Evolutionary conservation across 2,888 invertebrate genomes (phyloP), one percentile per base, ranked within the genome.

Genomic region (Zygothrica quintamaculata): DNA sequence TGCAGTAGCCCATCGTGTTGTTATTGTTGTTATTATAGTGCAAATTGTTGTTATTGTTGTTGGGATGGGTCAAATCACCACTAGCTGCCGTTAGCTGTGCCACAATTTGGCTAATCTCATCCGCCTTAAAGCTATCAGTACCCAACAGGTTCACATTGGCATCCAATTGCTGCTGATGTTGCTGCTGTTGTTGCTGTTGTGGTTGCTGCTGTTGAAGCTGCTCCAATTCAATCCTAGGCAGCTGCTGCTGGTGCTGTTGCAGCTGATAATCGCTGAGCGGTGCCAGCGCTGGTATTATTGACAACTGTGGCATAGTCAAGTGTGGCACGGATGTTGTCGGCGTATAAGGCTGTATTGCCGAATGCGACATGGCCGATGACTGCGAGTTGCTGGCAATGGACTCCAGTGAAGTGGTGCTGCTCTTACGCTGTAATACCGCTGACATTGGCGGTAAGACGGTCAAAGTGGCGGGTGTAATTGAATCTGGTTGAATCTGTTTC

Each of bases 361-460:
- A 75, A 26, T 85, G 76, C 22, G 79, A 79, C 46, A 60, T 77
- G 31, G 80, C 80, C 36, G 89, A 88, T 8, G 89, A 89, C 37
- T 90, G 88, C 34, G 90, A 88, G 50, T 89, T 90, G 67, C 90
- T 90, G 46, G 89, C 89, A 71, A 90, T 90, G 9, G 90, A 90
- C 68, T 90, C 90, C 61, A 90, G 68, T 11, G 90, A 90, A 11
- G 90, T 90, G 56, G 89, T 89, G 72, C 90, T 90, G 55, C 86
- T 88, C 69, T 90, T 90, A 40, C 90, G 89, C 51, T 90, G 88
- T 58, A 88, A 67, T 22, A 77, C 81, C 12, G 87, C 67, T 22
- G 88, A 74, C 31, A 78, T 58, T 7, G 79, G 70, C 4, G 77
- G 73, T 33, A 77, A 52, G 8, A 37, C 51, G 8, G 66, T 22